Base-by-base conservation (phyloP, 2,797 vertebrate species). In the Sebastes nivosus region DNA sequence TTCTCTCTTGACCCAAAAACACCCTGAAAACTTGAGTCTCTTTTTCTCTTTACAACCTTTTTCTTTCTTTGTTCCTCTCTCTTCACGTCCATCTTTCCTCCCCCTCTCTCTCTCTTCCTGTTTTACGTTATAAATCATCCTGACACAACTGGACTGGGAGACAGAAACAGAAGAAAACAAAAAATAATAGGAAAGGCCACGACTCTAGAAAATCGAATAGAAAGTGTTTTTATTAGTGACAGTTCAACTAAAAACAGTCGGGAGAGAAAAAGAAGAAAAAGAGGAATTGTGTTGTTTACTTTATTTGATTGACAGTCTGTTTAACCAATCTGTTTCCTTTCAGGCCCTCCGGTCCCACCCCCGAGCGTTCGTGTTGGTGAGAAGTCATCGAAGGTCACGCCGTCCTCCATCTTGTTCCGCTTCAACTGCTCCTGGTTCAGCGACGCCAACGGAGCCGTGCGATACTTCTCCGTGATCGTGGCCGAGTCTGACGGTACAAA, bases 371-470 rank as follows among this genome's bases (percentile, higher is more conserved):
- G 94, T 10, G 96, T 99, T 86, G 97, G 95, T 63, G 96, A 96
- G 87, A 96, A 87, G 85, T 95, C 96, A 0, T 94, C 95, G 0
- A 94, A 97, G 61, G 95, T 97, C 91, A 98, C 96, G 57, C 94
- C 97, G 65, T 97, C 97, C 79, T 97, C 97, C 91, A 98, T 99
- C 93, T 95, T 97, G 92, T 99, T 99, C 61, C 97, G 97, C 80
- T 98, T 99, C 94, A 99, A 99, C 96, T 99, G 98, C 90, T 99
- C 97, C 88, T 99, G 98, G 98, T 99, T 99, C 95, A 99, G 97
- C 11, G 97, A 99, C 77, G 93, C 95, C 83, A 98, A 99, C 18
- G 98, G 98, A 75, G 98, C 97, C 42, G 92, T 99, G 61, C 95
- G 96, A 34, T 97, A 95, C 92, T 99, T 99, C 55, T 90, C 97